Evolutionary conservation across 2,797 vertebrate species (phyloP).

Genomic region (Galago senegalensis): DNA sequence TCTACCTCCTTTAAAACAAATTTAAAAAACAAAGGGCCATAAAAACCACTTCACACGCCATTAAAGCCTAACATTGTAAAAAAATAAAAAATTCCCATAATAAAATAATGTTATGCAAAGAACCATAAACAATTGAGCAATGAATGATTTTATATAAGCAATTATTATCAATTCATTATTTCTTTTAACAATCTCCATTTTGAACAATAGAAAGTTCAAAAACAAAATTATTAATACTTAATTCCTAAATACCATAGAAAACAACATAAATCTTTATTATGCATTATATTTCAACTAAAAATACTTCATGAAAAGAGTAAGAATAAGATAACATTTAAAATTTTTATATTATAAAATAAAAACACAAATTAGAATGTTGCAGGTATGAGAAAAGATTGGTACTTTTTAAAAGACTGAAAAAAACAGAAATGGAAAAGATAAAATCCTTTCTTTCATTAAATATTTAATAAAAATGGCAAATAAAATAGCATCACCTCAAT

Average conservation of each 20-base stretch:
- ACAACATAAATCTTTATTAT: slow-evolving; percentile 11
- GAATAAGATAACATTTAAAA: background rate
- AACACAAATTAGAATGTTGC: slow-evolving; percentile 30
- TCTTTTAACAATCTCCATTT: background rate
- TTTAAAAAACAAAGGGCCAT: background rate
- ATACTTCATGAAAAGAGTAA: slow-evolving; percentile 15
- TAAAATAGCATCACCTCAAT: slow-evolving; percentile 24
- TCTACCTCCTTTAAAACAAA: background rate
- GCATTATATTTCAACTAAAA: slow-evolving; percentile 14
- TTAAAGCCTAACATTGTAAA: background rate
- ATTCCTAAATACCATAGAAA: slow-evolving; percentile 40
- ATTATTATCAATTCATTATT: background rate
- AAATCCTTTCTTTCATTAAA: background rate
- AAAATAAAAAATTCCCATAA: background rate
- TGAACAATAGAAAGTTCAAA: background rate
- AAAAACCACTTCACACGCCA: slow-evolving; percentile 10
- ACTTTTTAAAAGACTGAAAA: background rate
- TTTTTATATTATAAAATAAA: slow-evolving; percentile 19
- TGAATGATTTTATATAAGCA: background rate
- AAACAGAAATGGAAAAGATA: background rate
- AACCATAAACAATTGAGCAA: background rate
- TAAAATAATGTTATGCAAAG: background rate
- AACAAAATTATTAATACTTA: background rate
- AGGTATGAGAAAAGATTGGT: background rate
- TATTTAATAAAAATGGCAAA: slow-evolving; percentile 49